These are phyloP conservation scores for Reticulitermes lucifugus DNA, from an alignment of 2,888 invertebrate species.

Conservation along the genomic window DNA sequence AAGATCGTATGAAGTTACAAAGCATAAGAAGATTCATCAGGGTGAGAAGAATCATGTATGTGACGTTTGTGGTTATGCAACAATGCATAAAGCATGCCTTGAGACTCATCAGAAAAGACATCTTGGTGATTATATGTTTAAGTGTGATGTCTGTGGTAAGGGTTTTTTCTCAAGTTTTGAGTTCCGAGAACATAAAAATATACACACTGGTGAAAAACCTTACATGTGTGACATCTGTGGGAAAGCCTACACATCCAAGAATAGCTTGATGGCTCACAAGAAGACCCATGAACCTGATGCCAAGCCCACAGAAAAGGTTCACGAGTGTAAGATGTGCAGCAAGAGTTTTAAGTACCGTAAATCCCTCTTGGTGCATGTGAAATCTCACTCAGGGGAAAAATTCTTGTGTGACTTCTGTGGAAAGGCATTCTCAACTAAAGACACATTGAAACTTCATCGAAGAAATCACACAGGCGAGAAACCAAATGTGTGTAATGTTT, in stretches of 20 bases:
- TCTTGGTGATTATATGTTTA: conserved; percentile 47
- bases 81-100: conserved; percentile 52
- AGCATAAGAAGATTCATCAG: conserved; percentile 55
- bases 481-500: conserved; percentile 47
- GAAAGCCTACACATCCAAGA: conserved; percentile 50
- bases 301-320: conserved; percentile 45
- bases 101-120: conserved; percentile 51
- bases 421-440: conserved; percentile 57
- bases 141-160: conserved; percentile 49
- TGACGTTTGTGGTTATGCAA: conserved; percentile 51
- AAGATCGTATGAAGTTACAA: conserved; percentile 53
- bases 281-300: conserved; percentile 53
- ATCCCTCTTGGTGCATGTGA: conserved; percentile 54
- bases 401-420: conserved; percentile 60
- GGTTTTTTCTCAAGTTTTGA: conserved; percentile 51
- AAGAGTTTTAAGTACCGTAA: conserved; percentile 49
- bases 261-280: conserved; percentile 52
- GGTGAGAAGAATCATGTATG: conserved; percentile 52
- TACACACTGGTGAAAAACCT: conserved; percentile 51
- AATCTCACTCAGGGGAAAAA: conserved; percentile 53
- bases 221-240: conserved; percentile 53
- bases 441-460: conserved; percentile 58
- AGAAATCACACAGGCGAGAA: conserved; percentile 54
- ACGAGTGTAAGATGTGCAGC: conserved; percentile 41
- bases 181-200: conserved; percentile 49